Evolutionary conservation across 1,140 invertebrate species (phyloP), one percentile per base, ranked within the genome.

Genomic region (Drosophila elegans): DNA sequence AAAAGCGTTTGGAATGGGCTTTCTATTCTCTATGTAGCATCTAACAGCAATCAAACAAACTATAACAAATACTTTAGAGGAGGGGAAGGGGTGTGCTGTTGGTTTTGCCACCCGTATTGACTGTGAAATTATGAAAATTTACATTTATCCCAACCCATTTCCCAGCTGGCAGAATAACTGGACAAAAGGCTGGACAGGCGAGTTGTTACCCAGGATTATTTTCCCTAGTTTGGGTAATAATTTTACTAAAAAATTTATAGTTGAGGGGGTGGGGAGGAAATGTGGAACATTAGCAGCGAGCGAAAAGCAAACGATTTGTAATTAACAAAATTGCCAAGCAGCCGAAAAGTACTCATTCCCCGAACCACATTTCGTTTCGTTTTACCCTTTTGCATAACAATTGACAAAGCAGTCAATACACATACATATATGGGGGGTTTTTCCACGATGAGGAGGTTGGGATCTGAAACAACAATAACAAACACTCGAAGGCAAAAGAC

Each of bases 301-400:
- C 59, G 60, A 69, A 66, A 90, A 78, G 80, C 88, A 91, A 90
- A 74, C 90, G 90, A 91, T 91, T 91, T 90, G 90, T 91, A 91
- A 91, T 91, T 91, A 91, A 91, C 90, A 91, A 91, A 91, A 91
- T 91, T 91, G 90, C 90, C 90, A 91, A 76, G 88, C 67, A 45
- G 67, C 53, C 53, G 29, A 39, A 78, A 61, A 71, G 53, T 57
- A 41, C 48, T 21, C 41, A 21, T 27, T 7, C 74, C 75, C 51
- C 9, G 16, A 3, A 21, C 13, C 6, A 25, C 13, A 34, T 11
- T 51, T 36, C 13, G 48, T 11, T 51, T 36, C 13, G 48, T 44
- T 45, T 45, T 64, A 64, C 42, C 67, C 67, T 56, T 63, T 68
- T 71, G 67, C 67, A 71, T 71, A 80, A 84, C 80, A 84, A 84